Evolutionary conservation across 2,113 vertebrate species (phyloP).

Genomic region (Zootoca vivipara): DNA sequence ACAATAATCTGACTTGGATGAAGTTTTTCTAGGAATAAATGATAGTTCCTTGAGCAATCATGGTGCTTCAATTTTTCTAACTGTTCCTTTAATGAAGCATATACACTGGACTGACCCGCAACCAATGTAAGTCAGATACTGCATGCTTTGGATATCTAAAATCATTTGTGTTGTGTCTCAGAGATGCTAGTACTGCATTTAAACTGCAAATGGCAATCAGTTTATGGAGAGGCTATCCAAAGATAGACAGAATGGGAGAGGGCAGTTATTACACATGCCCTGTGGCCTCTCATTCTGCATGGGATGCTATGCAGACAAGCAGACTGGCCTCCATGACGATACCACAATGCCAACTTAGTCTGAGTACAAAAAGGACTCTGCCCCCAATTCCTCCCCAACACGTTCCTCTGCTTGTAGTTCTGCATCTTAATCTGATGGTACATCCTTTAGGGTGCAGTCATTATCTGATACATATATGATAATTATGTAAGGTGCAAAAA

Average conservation of each 20-base stretch:
- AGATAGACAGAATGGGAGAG: neutral
- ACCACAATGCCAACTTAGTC: neutral
- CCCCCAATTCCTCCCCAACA: neutral
- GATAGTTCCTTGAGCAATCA: neutral
- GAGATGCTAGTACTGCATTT: neutral
- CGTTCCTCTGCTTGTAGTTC: neutral
- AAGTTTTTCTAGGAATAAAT: neutral
- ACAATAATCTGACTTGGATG: neutral
- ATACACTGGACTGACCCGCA: neutral
- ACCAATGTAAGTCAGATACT: neutral
- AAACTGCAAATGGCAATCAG: neutral
- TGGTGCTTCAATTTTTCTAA: neutral
- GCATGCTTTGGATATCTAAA: neutral
- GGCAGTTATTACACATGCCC: neutral
- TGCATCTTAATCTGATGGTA: neutral
- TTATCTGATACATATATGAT: neutral
- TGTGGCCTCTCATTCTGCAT: neutral
- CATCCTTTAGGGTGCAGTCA: neutral
- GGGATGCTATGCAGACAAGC: neutral
- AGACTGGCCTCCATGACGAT: neutral
- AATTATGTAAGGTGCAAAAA: neutral
- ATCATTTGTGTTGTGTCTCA: neutral
- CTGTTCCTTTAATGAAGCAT: neutral
- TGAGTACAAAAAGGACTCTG: neutral
- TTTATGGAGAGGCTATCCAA: neutral